Percentiles rank a stretch among this genome's conserved stretches.
Evolutionary conservation across 1,140 invertebrate species (phyloP).

Genomic region (Drosophila arawakana): DNA sequence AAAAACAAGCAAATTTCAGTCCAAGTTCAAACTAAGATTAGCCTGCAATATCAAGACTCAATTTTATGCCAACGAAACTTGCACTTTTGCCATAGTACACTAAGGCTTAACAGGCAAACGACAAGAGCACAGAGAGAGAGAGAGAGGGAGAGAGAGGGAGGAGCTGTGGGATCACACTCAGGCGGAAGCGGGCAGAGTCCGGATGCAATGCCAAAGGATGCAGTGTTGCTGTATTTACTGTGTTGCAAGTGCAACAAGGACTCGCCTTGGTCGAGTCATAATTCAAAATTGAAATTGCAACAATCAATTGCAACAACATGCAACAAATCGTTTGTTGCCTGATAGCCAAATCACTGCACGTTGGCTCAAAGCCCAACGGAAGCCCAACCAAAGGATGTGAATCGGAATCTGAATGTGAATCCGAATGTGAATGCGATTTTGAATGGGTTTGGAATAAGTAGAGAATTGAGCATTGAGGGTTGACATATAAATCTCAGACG

Average conservation of each 20-base stretch:
- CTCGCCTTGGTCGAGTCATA: conserved; percentile 56
- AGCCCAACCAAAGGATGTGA: conserved; percentile 46
- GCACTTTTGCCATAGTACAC: not conserved
- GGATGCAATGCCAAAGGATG: conserved; percentile 63
- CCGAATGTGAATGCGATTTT: conserved; percentile 25
- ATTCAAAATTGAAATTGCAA: conserved; percentile 84
- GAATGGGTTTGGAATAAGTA: conserved; percentile 21
- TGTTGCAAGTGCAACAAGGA: conserved; percentile 7
- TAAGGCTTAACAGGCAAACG: conserved; percentile 54
- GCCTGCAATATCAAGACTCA: too few relatives aligned
- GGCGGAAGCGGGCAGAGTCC: conserved; percentile 55
- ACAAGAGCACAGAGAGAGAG: conserved; percentile 24
- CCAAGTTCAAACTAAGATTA: too few relatives aligned
- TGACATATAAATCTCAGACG: conserved; percentile 47
- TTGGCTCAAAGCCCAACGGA: conserved; percentile 49
- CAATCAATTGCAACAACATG: conserved; percentile 84
- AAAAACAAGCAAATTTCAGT: too few relatives aligned
- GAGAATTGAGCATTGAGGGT: conserved; percentile 31
- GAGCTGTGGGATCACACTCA: conserved; percentile 2
- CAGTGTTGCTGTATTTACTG: conserved; percentile 24
- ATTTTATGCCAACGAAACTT: too few relatives aligned
- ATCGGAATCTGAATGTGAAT: conserved; percentile 33
- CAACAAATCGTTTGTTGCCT: conserved; percentile 78
- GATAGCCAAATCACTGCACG: conserved; percentile 74
- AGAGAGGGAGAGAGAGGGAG: not conserved